Evolutionary conservation across 1,140 invertebrate genomes (phyloP).

Genomic region (Drosophila truncata): DNA sequence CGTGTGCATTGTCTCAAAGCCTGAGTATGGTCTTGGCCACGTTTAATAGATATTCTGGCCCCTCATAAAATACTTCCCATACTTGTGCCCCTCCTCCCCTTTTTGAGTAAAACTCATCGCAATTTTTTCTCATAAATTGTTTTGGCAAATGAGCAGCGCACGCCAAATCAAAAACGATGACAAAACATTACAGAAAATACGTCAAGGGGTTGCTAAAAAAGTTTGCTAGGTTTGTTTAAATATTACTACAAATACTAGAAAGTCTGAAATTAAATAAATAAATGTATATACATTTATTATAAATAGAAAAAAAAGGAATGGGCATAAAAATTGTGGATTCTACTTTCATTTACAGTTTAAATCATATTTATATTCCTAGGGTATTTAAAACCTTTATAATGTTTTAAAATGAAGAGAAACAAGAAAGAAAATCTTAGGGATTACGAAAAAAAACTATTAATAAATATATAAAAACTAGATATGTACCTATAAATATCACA

Average conservation of each 20-base stretch:
- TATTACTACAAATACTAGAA: no score
- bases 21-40: constrained; percentile 58
- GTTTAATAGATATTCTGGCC: constrained; percentile 67
- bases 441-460: not conserved
- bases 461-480: not conserved
- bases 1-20: constrained; percentile 54
- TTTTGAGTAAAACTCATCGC: constrained; percentile 16
- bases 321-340: no score
- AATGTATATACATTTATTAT: not conserved
- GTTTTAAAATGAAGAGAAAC: not conserved
- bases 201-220: not conserved
- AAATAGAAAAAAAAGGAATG: not conserved
- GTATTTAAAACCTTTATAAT: not conserved
- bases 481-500: not conserved
- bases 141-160: constrained; percentile 68
- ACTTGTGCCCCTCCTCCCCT: not conserved
- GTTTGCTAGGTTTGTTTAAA: not conserved
- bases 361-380: not conserved
- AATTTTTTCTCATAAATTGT: constrained; percentile 68
- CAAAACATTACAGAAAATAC: constrained; percentile 55
- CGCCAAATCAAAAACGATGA: constrained; percentile 65
- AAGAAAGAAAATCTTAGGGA: not conserved
- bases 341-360: not conserved
- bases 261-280: not conserved
- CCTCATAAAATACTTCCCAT: constrained; percentile 15